Evolutionary conservation across 2,797 vertebrate species (phyloP), one percentile per base, ranked within the genome.

Genomic region (Manis crassicaudata): DNA sequence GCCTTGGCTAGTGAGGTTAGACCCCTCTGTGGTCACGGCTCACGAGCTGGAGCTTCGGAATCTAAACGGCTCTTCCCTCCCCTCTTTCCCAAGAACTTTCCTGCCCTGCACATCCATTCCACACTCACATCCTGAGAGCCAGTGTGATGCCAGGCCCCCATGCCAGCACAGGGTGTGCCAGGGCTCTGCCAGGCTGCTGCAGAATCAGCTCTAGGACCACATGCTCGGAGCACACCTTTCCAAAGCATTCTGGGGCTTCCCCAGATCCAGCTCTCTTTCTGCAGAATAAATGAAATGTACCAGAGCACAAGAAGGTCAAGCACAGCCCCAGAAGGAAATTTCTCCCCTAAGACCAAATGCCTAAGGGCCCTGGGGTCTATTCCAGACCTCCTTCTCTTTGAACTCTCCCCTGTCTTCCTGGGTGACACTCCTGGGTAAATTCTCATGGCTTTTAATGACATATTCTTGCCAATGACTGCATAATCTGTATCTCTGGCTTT

Each of bases 81-180:
- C 37, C 20, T 10, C 54, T n/a, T 76, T 75, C 84, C 65, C 25
- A 40, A 82, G 29, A 54, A 82, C 17, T 5, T 32, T 6, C 73
- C 54, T 23, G 21, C 75, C 80, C 40, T 86, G 8, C 7, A 4
- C 7, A 50, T 14, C 7, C 20, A 62, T 35, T 67, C n/a, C 37
- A 54, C 25, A 73, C 14, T 32, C 6, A 27, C 1, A 1, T n/a
- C 16, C 85, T 16, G 40, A 76, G 68, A 23, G 10, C 16, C 67
- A 63, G 6, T 0, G 18, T 72, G 54, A 23, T 29, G 11, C 14
- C 11, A 68, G 60, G 40, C 3, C 62, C 79, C 46, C 72, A 6
- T 4, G 32, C 60, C 14, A 67, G 25, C 40, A 21, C 4, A 7
- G n/a, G 3, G 3, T 7, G 4, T 25, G 8, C 3, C 14, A 16